These are phyloP conservation scores for Caloenas nicobarica DNA, from an alignment of 2,113 vertebrate species.

Conservation along the genomic window DNA sequence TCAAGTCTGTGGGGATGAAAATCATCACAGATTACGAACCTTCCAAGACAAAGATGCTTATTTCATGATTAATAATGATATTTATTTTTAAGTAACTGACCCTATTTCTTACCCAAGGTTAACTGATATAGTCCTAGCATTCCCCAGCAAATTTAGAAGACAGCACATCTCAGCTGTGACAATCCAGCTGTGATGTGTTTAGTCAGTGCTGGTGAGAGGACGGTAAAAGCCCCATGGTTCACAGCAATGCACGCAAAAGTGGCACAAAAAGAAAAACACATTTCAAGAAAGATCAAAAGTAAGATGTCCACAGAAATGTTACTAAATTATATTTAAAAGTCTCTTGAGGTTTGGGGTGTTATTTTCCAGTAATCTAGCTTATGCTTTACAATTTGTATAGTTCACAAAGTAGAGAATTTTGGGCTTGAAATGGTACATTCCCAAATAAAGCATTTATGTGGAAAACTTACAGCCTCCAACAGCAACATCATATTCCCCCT, in stretches of 20 bases:
- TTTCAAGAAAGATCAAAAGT: neutral
- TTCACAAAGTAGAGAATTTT: neutral
- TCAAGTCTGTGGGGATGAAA: neutral
- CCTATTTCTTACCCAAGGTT: neutral
- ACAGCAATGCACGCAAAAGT: fast-evolving
- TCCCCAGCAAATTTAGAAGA: neutral
- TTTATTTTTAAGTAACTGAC: neutral
- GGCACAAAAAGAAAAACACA: neutral
- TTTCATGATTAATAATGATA: neutral
- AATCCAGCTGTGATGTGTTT: neutral
- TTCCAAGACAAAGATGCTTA: neutral
- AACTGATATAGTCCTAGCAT: neutral
- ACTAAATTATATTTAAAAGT: neutral
- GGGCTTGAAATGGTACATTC: neutral
- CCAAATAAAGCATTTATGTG: neutral
- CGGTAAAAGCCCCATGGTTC: neutral
- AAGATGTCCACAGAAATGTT: neutral
- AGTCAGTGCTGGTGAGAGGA: neutral
- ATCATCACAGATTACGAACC: fast-evolving
- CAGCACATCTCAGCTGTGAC: neutral
- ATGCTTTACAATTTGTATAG: neutral
- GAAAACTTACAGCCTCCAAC: neutral
- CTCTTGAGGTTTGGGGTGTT: neutral
- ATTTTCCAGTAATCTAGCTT: neutral
- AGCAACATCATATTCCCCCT: neutral